These are phyloP conservation scores for Drosophila lowei DNA, from an alignment of 1,140 invertebrate genomes.

Conservation along the genomic window DNA sequence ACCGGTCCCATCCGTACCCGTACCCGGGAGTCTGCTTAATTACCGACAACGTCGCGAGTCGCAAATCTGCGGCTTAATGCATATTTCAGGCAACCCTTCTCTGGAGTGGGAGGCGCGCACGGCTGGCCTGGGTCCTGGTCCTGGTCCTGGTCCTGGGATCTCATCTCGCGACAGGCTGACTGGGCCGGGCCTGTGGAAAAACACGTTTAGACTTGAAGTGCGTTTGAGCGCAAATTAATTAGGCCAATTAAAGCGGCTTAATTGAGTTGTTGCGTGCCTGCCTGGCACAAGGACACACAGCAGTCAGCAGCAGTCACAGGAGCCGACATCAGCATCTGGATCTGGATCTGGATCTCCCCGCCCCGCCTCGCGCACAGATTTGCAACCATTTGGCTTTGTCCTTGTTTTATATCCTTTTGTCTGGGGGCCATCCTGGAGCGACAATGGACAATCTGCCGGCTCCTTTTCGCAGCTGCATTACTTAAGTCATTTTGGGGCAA, in stretches of 20 bases:
- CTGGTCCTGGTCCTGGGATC: constrained; percentile 17
- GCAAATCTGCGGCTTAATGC: constrained; percentile 75
- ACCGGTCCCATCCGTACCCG: no score
- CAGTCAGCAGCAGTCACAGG: constrained; percentile 25
- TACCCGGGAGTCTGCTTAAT: constrained; percentile 51
- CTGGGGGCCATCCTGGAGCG: constrained; percentile 1
- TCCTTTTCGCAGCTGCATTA: constrained; percentile 37
- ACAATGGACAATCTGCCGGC: constrained; percentile 51
- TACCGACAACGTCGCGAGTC: constrained; percentile 55
- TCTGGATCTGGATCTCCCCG: constrained; percentile 20
- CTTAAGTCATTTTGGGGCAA: constrained; percentile 57
- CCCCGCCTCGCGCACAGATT: constrained; percentile 36
- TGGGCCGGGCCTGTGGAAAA: constrained; percentile 47
- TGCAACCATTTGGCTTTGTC: constrained; percentile 49
- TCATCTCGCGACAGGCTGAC: no score
- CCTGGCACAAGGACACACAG: constrained; percentile 66
- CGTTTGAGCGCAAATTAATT: constrained; percentile 83
- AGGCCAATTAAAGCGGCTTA: constrained; percentile 82
- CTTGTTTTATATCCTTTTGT: constrained; percentile 31
- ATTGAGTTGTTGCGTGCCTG: constrained; percentile 78
- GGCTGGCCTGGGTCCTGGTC: constrained; percentile 46
- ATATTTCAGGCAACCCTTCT: constrained; percentile 57
- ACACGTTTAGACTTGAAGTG: constrained; percentile 78
- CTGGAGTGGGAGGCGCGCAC: constrained; percentile 15
- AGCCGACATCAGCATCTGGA: constrained; percentile 1